A percentile compares a stretch with the other conserved stretches of the same genome.
phyloP scores from a whole-genome alignment of 2,888 invertebrate genomes.

The Scelioninae gen. 1 region DNA sequence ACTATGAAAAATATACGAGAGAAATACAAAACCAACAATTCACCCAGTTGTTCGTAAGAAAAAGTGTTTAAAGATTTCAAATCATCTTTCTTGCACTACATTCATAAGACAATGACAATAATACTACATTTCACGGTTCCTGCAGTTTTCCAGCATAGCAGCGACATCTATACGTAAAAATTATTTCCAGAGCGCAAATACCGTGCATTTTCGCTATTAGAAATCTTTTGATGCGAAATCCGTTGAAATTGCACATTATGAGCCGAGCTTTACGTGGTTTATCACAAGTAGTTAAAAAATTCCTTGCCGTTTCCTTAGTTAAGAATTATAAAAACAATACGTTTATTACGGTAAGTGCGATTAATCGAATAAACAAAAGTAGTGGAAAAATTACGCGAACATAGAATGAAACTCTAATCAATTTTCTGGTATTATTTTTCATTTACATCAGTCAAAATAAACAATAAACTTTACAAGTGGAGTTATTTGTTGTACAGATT shows the following conservation, averaged over 20 bases:
- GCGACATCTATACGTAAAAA: neutral
- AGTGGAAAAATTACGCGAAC: no score
- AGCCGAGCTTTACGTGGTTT: slow-evolving; percentile 44
- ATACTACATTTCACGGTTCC: neutral
- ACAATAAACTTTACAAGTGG: neutral
- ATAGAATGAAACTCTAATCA: neutral
- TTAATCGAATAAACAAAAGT: no score
- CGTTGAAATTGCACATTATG: slow-evolving; percentile 28
- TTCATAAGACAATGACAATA: no score
- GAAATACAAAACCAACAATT: no score
- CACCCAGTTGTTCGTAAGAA: no score
- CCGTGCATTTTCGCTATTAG: neutral
- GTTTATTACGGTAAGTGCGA: slow-evolving; percentile 22
- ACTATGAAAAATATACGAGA: no score
- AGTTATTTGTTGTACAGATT: neutral
- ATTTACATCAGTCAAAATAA: neutral
- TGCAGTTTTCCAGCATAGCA: neutral
- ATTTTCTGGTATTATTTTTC: neutral
- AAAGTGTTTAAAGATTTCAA: no score
- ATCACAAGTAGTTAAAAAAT: slow-evolving; percentile 49
- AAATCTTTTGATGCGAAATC: neutral
- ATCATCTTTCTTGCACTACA: no score
- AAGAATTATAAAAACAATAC: slow-evolving; percentile 38
- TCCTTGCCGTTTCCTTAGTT: slow-evolving; percentile 28
- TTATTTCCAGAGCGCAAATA: neutral